These are phyloP conservation scores for Prenolepis imparis DNA, from an alignment of 2,888 invertebrate genomes.

Conservation along the genomic window DNA sequence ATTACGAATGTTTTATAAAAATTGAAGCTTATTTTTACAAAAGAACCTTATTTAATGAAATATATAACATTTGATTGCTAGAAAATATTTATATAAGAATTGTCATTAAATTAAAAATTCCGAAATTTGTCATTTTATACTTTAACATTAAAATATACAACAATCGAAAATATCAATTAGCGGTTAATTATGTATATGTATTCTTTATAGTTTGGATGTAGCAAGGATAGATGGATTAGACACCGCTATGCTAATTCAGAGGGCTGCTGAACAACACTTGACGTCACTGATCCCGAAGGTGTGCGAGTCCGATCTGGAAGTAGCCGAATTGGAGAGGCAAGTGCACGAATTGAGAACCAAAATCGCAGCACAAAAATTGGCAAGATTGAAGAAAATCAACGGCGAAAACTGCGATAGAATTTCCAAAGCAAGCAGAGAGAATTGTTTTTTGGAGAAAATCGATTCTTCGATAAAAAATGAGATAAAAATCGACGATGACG, in stretches of 20 bases:
- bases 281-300: slow-evolving; percentile 78
- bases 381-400: slow-evolving; percentile 57
- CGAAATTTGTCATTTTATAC: neutral
- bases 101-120: neutral
- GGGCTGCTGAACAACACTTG: slow-evolving; percentile 76
- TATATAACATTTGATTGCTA: neutral
- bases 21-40: neutral
- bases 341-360: slow-evolving; percentile 71
- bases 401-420: slow-evolving; percentile 44
- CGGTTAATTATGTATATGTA: slow-evolving; percentile 15
- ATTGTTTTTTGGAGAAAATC: slow-evolving; percentile 13
- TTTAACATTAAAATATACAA: neutral
- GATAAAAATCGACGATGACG: slow-evolving; percentile 23
- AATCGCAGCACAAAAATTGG: slow-evolving; percentile 34
- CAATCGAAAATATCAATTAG: neutral
- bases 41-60: neutral
- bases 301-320: slow-evolving; percentile 84
- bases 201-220: slow-evolving; percentile 75
- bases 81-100: neutral
- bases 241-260: slow-evolving; percentile 77
- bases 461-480: slow-evolving; percentile 23
- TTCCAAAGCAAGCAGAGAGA: slow-evolving; percentile 34
- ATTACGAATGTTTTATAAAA: neutral
- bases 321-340: slow-evolving; percentile 78
- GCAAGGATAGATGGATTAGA: slow-evolving; percentile 74